Conservation (phyloP, 2,797 vertebrate genomes). For the Myoxocephalus aenaeus region DNA sequence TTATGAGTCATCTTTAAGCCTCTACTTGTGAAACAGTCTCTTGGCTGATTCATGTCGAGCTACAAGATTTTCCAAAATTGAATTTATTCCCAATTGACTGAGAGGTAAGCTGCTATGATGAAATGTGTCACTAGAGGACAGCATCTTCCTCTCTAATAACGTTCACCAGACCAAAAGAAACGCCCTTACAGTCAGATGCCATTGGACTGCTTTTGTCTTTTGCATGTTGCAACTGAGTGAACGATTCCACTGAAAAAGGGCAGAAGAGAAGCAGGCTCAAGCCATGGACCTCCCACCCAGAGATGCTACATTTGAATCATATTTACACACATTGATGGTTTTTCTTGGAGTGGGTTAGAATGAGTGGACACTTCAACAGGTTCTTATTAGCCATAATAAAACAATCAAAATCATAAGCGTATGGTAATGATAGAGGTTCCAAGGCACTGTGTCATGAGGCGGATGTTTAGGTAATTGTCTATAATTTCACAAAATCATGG, state of each 20-base stretch:
- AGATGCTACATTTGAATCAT: not conserved
- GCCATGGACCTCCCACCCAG: not conserved
- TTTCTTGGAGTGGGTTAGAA: not conserved
- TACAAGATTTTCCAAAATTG: conserved; percentile 18
- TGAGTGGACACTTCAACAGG: not conserved
- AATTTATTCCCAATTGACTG: conserved; percentile 1
- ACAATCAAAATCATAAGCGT: not conserved
- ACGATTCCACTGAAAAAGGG: conserved; percentile 10
- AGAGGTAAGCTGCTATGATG: conserved; percentile 39
- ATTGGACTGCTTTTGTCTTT: conserved; percentile 14
- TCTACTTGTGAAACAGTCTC: conserved; percentile 15
- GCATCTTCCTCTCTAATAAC: conserved; percentile 58
- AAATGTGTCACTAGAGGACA: conserved; percentile 73
- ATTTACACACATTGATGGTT: not conserved
- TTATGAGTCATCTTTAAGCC: conserved; percentile 25
- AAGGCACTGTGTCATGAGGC: not conserved
- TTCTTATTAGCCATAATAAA: not conserved
- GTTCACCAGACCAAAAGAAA: conserved; percentile 58
- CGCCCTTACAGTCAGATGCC: conserved; percentile 57
- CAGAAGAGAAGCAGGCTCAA: not conserved
- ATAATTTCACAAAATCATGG: conserved; percentile 20
- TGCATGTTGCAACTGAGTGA: not conserved
- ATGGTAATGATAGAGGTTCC: not conserved
- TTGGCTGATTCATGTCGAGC: conserved; percentile 1
- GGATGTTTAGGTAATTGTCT: conserved; percentile 10